phyloP scores from a whole-genome alignment of 2,888 invertebrate species.

The Watsonalla binaria region DNA sequence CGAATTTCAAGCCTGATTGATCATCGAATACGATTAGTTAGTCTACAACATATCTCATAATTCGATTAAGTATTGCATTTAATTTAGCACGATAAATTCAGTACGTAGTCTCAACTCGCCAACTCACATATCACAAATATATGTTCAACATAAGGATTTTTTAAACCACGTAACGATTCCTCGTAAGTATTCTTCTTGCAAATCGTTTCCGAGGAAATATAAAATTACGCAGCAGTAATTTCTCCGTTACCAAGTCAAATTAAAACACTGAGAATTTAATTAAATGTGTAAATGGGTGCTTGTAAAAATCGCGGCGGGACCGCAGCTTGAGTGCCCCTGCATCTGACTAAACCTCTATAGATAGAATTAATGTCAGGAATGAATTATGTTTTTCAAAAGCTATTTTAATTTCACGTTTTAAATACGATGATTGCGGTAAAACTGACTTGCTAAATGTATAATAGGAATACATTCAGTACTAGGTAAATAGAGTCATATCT shows the following conservation, averaged over 20 bases:
- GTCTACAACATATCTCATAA: too few relatives aligned
- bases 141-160: constrained; percentile 13
- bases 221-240: constrained; percentile 53
- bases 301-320: constrained; percentile 55
- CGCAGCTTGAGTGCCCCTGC: constrained; percentile 39
- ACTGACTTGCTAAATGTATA: too few relatives aligned
- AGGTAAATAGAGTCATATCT: too few relatives aligned
- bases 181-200: constrained; percentile 30
- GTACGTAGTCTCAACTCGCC: too few relatives aligned
- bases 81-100: too few relatives aligned
- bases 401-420: background rate
- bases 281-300: constrained; percentile 70
- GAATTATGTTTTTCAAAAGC: constrained; percentile 20
- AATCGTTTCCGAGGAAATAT: constrained; percentile 24
- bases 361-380: constrained; percentile 38
- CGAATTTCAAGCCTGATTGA: too few relatives aligned
- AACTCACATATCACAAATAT: too few relatives aligned
- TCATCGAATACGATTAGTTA: too few relatives aligned
- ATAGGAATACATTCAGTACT: too few relatives aligned
- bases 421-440: background rate
- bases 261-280: constrained; percentile 73
- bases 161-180: constrained; percentile 17
- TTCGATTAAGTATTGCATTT: too few relatives aligned
- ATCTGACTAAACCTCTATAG: constrained; percentile 47
- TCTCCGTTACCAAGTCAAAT: constrained; percentile 60